Conservation (phyloP, 2,797 vertebrate species). For the Myiothlypis chrysogaster region DNA sequence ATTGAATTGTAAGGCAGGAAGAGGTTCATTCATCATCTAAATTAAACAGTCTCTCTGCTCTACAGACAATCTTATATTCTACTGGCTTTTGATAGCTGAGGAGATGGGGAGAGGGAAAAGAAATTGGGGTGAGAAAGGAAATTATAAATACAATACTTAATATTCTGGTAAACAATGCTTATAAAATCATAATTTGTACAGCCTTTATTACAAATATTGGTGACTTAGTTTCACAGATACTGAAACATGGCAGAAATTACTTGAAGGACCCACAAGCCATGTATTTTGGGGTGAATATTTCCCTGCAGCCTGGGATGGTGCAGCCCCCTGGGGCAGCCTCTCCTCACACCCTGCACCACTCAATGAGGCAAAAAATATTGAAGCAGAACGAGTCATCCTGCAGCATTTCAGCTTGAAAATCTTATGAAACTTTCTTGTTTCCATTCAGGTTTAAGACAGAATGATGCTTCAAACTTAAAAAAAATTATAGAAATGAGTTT, state of each 20-base stretch:
- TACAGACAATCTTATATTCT: neutral
- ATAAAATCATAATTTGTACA: neutral
- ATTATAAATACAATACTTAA: neutral
- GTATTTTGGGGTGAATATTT: neutral
- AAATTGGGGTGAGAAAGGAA: neutral
- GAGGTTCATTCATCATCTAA: neutral
- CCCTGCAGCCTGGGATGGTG: neutral
- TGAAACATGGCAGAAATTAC: neutral
- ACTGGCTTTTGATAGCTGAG: neutral
- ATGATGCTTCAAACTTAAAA: neutral
- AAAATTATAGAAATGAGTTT: neutral
- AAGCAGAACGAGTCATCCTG: neutral
- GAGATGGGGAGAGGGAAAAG: neutral
- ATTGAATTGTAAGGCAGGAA: neutral
- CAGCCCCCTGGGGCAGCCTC: neutral
- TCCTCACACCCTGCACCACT: rapidly evolving
- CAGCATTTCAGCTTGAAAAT: neutral
- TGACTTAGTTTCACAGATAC: neutral
- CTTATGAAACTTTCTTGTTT: neutral
- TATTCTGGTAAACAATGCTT: neutral
- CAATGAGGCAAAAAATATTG: neutral
- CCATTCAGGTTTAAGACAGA: neutral
- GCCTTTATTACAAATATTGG: neutral
- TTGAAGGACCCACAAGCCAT: rapidly evolving
- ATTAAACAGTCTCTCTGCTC: neutral